Evolutionary conservation across 2,888 invertebrate species (phyloP).

Genomic region (Apodemia mormo): DNA sequence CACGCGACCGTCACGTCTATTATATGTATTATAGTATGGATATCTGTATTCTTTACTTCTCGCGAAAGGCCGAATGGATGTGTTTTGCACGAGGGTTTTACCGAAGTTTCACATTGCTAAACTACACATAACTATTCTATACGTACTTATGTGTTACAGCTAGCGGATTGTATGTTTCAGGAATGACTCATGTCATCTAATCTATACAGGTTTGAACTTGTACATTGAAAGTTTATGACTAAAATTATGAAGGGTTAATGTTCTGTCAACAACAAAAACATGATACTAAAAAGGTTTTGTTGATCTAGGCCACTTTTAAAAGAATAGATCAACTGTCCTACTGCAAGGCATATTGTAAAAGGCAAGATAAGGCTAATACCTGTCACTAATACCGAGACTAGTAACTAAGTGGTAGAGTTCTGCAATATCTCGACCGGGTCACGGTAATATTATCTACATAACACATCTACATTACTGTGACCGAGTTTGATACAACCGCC

Average conservation of each 20-base stretch:
- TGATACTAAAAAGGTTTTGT: too few species aligned
- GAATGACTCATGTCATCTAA: not conserved
- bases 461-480: too few species aligned
- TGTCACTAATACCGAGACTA: too few species aligned
- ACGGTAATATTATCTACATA: too few species aligned
- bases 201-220: constrained; percentile 8
- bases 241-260: not conserved
- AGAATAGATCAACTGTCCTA: too few species aligned
- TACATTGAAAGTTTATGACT: not conserved
- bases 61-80: constrained; percentile 34
- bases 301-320: too few species aligned
- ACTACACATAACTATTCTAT: constrained; percentile 24
- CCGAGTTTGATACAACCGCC: too few species aligned
- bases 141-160: constrained; percentile 11
- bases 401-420: too few species aligned
- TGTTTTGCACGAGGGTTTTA: constrained; percentile 26
- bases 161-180: constrained; percentile 8
- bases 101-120: constrained; percentile 42
- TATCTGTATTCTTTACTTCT: constrained; percentile 29
- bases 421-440: too few species aligned
- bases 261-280: not conserved
- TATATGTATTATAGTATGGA: constrained; percentile 37
- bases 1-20: constrained; percentile 60
- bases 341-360: too few species aligned
- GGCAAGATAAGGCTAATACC: too few species aligned